Percentiles rank a stretch among this genome's conserved stretches.
Conservation (phyloP, 2,888 invertebrate genomes). For the Drosophila pseudotakahashii region DNA sequence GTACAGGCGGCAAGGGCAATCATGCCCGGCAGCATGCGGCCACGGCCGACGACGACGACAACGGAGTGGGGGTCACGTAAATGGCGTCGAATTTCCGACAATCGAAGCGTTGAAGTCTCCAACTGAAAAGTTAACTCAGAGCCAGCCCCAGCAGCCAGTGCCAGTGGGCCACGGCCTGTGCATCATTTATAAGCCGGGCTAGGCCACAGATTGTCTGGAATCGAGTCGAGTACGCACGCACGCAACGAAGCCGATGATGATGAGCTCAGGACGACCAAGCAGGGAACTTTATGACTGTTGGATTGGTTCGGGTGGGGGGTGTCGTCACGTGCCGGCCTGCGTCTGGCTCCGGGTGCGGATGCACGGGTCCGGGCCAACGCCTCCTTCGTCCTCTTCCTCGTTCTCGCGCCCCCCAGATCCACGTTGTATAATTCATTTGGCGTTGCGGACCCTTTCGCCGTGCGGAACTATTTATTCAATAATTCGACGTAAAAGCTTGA, state of each 20-base stretch:
- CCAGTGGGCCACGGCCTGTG: slow-evolving; percentile 54
- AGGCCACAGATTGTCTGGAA: slow-evolving; percentile 78
- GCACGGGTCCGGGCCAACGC: slow-evolving; percentile 12
- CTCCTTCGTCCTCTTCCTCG: neutral
- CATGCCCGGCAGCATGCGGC: slow-evolving; percentile 47
- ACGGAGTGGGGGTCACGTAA: slow-evolving; percentile 61
- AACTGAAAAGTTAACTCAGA: slow-evolving; percentile 66
- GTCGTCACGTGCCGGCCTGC: slow-evolving; percentile 69
- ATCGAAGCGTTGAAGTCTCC: slow-evolving; percentile 77
- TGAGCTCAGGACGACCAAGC: slow-evolving; percentile 67
- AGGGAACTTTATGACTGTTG: slow-evolving; percentile 58
- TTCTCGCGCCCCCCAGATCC: slow-evolving; percentile 5
- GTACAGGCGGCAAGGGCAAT: slow-evolving; percentile 40
- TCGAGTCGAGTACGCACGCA: slow-evolving; percentile 60
- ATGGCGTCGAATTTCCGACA: slow-evolving; percentile 78
- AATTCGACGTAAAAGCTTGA: slow-evolving; percentile 62
- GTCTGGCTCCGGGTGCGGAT: slow-evolving; percentile 13
- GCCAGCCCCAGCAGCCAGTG: slow-evolving; percentile 30
- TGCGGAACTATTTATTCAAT: slow-evolving; percentile 78
- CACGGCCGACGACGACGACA: slow-evolving; percentile 7
- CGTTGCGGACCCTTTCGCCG: slow-evolving; percentile 53
- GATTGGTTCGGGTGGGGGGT: slow-evolving; percentile 40
- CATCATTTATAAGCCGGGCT: slow-evolving; percentile 78
- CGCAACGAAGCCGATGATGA: slow-evolving; percentile 73
- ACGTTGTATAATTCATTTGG: slow-evolving; percentile 71